Evolutionary conservation across 2,797 vertebrate genomes (phyloP).

Genomic region (Arctocebus calabarensis): DNA sequence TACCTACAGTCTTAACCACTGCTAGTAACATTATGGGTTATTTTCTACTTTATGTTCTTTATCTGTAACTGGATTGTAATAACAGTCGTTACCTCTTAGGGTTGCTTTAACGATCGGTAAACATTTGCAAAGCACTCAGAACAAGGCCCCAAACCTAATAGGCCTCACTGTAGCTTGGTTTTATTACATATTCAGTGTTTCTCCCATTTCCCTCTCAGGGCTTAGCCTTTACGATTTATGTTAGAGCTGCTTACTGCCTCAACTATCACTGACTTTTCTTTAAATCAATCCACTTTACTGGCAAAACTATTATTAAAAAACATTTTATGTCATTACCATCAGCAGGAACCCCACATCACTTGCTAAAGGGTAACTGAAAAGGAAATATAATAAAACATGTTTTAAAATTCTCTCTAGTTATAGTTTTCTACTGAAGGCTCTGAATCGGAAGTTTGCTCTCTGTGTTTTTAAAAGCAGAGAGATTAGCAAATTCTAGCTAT

Average conservation of each 20-base stretch:
- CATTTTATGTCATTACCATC: background rate
- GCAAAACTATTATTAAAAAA: background rate
- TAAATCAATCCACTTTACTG: background rate
- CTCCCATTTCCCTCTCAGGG: background rate
- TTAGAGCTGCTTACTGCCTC: background rate
- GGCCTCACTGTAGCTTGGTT: background rate
- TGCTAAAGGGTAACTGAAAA: background rate
- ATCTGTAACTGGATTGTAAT: background rate
- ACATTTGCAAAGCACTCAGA: background rate
- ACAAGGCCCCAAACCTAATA: background rate
- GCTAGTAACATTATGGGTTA: background rate
- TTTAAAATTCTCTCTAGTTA: background rate
- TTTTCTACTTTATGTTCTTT: background rate
- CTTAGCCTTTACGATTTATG: background rate
- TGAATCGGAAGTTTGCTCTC: background rate
- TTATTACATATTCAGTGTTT: background rate
- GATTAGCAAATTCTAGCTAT: background rate
- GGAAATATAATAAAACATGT: background rate
- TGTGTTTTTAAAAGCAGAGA: background rate
- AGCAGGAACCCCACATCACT: background rate
- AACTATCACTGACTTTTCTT: constrained; percentile 28
- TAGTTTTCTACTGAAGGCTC: background rate
- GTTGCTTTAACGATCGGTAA: background rate
- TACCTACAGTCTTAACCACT: background rate
- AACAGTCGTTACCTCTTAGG: background rate